These are phyloP conservation scores for Liopterus haemorrhoidalis DNA, from an alignment of 2,888 invertebrate species.

Conservation along the genomic window DNA sequence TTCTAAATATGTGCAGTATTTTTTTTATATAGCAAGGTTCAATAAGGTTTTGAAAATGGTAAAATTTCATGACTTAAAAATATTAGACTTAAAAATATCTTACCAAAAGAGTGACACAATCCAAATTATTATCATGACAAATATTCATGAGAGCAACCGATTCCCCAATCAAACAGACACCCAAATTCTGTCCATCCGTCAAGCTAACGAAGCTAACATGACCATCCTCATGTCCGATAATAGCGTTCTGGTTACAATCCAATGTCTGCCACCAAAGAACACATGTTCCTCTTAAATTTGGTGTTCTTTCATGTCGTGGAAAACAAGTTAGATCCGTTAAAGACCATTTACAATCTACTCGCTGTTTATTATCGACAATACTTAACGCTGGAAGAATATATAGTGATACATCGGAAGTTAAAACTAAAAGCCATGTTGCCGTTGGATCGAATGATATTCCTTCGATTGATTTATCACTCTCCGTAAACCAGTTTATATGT, in stretches of 20 bases:
- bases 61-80: conserved; percentile 22
- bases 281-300: conserved; percentile 51
- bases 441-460: conserved; percentile 79
- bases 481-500: conserved; percentile 44
- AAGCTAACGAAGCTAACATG: conserved; percentile 60
- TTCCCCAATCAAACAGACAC: conserved; percentile 59
- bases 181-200: conserved; percentile 61
- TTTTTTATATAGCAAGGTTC: too few relatives aligned
- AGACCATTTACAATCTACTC: conserved; percentile 54
- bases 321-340: conserved; percentile 53
- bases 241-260: conserved; percentile 62
- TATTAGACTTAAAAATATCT: conserved; percentile 43
- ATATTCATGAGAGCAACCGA: conserved; percentile 59
- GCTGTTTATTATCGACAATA: conserved; percentile 51
- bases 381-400: conserved; percentile 57
- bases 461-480: conserved; percentile 49
- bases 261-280: conserved; percentile 74
- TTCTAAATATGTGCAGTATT: too few relatives aligned
- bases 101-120: conserved; percentile 59
- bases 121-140: conserved; percentile 66
- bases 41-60: too few relatives aligned
- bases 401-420: conserved; percentile 53
- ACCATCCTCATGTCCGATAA: conserved; percentile 63
- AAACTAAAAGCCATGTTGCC: conserved; percentile 67
- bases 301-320: conserved; percentile 41